A percentile compares a stretch with the other conserved stretches of the same genome.
Conservation (phyloP, 2,797 vertebrate genomes). For the Garrulus glandarius region DNA sequence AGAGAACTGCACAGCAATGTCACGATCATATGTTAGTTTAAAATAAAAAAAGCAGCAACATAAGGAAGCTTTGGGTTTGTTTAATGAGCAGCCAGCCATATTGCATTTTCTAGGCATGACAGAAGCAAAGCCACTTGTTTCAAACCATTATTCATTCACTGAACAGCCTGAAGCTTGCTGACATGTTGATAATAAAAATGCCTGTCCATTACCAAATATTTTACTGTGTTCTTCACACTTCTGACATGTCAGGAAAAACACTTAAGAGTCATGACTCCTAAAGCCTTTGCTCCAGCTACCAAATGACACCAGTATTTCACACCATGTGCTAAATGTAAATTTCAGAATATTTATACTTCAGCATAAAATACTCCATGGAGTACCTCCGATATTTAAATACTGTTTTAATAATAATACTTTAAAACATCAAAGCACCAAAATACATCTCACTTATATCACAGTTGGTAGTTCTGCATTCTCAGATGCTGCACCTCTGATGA, state of each 20-base stretch:
- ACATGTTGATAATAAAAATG: neutral
- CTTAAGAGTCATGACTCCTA: neutral
- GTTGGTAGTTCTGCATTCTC: neutral
- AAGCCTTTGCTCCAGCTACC: neutral
- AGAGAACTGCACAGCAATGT: slow-evolving; percentile 79
- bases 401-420: neutral
- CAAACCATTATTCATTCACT: slow-evolving; percentile 1
- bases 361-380: neutral
- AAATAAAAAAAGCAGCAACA: slow-evolving; percentile 60
- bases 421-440: neutral
- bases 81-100: slow-evolving; percentile 65
- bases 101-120: slow-evolving; percentile 27
- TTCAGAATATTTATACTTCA: neutral
- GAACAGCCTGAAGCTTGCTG: slow-evolving; percentile 27
- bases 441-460: neutral
- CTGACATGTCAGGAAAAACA: neutral
- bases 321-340: neutral
- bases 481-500: neutral
- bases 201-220: slow-evolving; percentile 27
- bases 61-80: slow-evolving; percentile 48
- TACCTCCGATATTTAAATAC: neutral
- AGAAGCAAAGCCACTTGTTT: slow-evolving; percentile 62
- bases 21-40: slow-evolving; percentile 71
- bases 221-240: neutral
- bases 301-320: neutral